Conservation (phyloP, 2,113 vertebrate genomes). For the Strigops habroptila region DNA sequence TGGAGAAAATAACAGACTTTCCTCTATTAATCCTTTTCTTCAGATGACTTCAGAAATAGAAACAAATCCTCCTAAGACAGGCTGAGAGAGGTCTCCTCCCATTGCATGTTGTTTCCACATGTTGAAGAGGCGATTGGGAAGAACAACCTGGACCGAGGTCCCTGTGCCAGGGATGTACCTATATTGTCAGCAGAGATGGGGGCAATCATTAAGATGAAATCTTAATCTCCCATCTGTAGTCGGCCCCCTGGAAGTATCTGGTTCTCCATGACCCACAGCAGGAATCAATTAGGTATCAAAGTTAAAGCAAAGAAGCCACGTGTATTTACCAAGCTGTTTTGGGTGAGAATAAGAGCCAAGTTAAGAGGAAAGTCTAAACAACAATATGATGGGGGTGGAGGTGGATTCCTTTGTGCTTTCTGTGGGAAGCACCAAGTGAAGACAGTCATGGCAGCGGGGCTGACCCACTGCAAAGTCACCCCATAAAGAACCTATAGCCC, state of each 20-base stretch:
- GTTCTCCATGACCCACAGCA: neutral
- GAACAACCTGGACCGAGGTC: neutral
- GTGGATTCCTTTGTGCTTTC: neutral
- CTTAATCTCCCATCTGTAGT: neutral
- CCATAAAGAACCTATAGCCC: neutral
- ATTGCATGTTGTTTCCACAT: neutral
- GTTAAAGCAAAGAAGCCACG: neutral
- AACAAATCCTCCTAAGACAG: neutral
- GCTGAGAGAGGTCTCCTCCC: neutral
- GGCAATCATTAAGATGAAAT: neutral
- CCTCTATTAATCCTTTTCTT: neutral
- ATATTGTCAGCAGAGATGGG: neutral
- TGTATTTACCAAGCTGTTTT: neutral
- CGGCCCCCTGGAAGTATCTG: neutral
- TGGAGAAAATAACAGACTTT: neutral
- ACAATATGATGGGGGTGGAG: neutral
- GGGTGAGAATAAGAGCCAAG: neutral
- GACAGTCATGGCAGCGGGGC: neutral
- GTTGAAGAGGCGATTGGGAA: neutral
- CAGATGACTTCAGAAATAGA: neutral
- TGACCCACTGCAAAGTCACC: neutral
- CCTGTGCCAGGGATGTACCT: neutral
- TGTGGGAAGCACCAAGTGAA: neutral
- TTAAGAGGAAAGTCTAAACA: neutral
- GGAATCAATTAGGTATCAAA: neutral